phyloP scores from a whole-genome alignment of 2,113 vertebrate species.

The Cololabis saira region DNA sequence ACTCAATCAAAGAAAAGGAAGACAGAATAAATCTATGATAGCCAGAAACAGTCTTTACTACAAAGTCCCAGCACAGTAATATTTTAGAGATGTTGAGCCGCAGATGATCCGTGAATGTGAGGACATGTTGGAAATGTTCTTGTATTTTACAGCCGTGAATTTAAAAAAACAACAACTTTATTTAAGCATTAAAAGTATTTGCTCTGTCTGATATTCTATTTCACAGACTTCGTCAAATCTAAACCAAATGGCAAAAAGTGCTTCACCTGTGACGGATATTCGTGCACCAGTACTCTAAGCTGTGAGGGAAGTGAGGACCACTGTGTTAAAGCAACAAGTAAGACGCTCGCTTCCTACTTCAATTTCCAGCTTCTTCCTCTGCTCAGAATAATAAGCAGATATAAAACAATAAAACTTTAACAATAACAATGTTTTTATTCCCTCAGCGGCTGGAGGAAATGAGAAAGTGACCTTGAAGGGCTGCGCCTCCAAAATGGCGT shows the following conservation, averaged over 20 bases:
- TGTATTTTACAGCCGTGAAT: too few species aligned
- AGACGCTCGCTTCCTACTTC: neutral
- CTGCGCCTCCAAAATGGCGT: constrained; percentile 51
- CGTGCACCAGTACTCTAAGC: constrained; percentile 22
- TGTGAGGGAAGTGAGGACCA: constrained; percentile 57
- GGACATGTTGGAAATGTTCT: too few species aligned
- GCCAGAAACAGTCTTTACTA: too few species aligned
- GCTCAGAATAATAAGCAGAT: neutral
- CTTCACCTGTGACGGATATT: constrained; percentile 28
- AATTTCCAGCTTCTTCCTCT: neutral
- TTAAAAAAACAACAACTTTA: too few species aligned
- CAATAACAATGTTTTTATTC: neutral
- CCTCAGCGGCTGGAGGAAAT: neutral
- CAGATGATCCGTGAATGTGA: too few species aligned
- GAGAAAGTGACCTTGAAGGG: constrained; percentile 25
- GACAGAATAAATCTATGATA: too few species aligned
- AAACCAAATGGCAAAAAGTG: constrained; percentile 64
- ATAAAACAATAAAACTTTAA: neutral
- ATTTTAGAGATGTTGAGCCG: too few species aligned
- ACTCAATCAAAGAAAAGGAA: too few species aligned
- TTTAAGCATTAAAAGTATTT: too few species aligned
- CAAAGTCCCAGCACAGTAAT: too few species aligned
- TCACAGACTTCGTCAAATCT: constrained; percentile 13
- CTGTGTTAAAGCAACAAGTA: constrained; percentile 59
- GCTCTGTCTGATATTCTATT: neutral